These are phyloP conservation scores for Blomia tropicalis DNA, from an alignment of 2,888 invertebrate genomes.

Conservation along the genomic window DNA sequence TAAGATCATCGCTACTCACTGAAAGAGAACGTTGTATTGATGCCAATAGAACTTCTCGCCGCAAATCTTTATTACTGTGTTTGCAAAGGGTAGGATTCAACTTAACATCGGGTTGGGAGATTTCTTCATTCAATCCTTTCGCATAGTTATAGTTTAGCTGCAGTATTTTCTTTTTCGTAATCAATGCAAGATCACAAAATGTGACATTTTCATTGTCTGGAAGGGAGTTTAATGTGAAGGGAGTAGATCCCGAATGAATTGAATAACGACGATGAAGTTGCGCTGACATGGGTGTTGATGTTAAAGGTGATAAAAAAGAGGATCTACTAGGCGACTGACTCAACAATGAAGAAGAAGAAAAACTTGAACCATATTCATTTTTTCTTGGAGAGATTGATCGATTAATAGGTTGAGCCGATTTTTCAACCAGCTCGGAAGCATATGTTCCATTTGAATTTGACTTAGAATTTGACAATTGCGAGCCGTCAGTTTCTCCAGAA, in stretches of 20 bases:
- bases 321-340: neutral
- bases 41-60: conserved; percentile 20
- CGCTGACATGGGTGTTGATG: neutral
- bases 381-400: neutral
- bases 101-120: conserved; percentile 7
- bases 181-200: conserved; percentile 21
- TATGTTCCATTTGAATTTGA: neutral
- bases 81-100: neutral
- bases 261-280: conserved; percentile 3
- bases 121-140: neutral
- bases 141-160: neutral
- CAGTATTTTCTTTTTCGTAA: conserved; percentile 20
- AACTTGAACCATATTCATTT: neutral
- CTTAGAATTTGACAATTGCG: neutral
- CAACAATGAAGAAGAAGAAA: neutral
- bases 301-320: neutral
- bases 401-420: neutral
- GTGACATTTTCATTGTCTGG: conserved; percentile 67
- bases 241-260: neutral
- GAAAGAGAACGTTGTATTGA: conserved; percentile 16
- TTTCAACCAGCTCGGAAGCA: neutral
- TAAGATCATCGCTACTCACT: conserved; percentile 7
- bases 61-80: conserved; percentile 11
- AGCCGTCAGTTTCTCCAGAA: neutral
- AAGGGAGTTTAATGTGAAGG: conserved; percentile 30